phyloP scores from a whole-genome alignment of 2,888 invertebrate species.

The Cinara cedri region DNA sequence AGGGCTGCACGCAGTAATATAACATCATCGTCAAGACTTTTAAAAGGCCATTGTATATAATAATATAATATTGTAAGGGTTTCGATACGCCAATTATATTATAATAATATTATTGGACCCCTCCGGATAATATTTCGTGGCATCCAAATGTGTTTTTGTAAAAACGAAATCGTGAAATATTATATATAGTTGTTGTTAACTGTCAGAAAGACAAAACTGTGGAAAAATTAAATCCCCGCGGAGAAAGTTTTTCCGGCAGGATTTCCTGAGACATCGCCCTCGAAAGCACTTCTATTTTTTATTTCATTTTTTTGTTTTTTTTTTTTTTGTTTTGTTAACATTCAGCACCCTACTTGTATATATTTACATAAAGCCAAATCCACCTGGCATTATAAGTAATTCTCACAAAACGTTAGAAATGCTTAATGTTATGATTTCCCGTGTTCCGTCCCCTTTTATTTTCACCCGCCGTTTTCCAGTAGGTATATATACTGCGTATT shows the following conservation, averaged over 20 bases:
- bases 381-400: constrained; percentile 49
- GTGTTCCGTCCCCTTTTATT: not conserved
- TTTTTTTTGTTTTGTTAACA: constrained; percentile 10
- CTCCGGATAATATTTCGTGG: constrained; percentile 29
- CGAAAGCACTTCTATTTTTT: constrained; percentile 11
- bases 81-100: constrained; percentile 35
- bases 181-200: constrained; percentile 19
- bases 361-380: constrained; percentile 56
- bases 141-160: constrained; percentile 8
- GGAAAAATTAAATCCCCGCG: constrained; percentile 49
- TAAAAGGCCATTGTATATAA: constrained; percentile 41
- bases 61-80: constrained; percentile 4
- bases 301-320: constrained; percentile 24
- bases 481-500: not conserved
- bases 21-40: constrained; percentile 46
- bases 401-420: constrained; percentile 36
- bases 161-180: constrained; percentile 11
- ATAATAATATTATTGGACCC: constrained; percentile 6
- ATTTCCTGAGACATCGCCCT: constrained; percentile 53
- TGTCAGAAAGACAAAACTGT: constrained; percentile 39
- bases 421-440: constrained; percentile 30
- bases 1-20: constrained; percentile 16
- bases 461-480: not conserved
- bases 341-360: constrained; percentile 28
- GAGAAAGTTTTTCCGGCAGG: constrained; percentile 47